Evolutionary conservation across 2,113 vertebrate genomes (phyloP).

Genomic region (Chelonoidis abingdonii): DNA sequence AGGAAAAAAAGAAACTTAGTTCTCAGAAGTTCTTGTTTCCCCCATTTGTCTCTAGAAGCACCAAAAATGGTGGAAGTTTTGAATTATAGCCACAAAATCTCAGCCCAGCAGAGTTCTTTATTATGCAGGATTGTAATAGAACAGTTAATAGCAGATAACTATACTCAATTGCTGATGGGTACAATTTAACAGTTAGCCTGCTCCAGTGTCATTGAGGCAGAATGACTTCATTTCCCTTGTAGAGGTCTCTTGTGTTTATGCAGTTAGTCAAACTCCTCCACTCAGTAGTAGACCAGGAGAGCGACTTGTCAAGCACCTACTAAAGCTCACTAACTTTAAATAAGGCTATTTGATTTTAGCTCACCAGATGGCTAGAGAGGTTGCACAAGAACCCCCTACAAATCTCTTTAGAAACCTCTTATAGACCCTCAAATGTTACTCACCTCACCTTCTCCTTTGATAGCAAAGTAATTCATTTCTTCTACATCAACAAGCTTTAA

Average conservation of each 20-base stretch:
- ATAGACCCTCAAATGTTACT: conserved; percentile 48
- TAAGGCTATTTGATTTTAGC: not conserved
- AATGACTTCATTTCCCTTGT: not conserved
- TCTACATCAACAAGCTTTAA: conserved; percentile 93
- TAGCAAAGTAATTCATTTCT: conserved; percentile 96
- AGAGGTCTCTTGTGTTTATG: not conserved
- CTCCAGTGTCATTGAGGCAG: not conserved
- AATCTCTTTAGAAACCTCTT: too few relatives aligned
- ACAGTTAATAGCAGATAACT: too few relatives aligned
- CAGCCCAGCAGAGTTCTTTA: not conserved
- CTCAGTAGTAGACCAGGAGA: not conserved
- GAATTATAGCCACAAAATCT: not conserved
- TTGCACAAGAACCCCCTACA: not conserved
- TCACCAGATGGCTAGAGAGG: not conserved
- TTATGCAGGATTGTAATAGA: too few relatives aligned
- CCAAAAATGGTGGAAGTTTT: not conserved
- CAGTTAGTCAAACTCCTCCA: not conserved
- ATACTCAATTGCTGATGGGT: too few relatives aligned
- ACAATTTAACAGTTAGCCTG: too few relatives aligned
- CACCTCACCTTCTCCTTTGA: conserved; percentile 95
- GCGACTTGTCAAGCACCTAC: not conserved
- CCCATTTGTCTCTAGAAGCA: not conserved
- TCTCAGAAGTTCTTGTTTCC: not conserved
- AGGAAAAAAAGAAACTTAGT: not conserved
- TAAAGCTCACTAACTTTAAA: not conserved